Evolutionary conservation across 2,888 invertebrate genomes (phyloP), one percentile per base, ranked within the genome.

Genomic region (Mimachlamys varia): DNA sequence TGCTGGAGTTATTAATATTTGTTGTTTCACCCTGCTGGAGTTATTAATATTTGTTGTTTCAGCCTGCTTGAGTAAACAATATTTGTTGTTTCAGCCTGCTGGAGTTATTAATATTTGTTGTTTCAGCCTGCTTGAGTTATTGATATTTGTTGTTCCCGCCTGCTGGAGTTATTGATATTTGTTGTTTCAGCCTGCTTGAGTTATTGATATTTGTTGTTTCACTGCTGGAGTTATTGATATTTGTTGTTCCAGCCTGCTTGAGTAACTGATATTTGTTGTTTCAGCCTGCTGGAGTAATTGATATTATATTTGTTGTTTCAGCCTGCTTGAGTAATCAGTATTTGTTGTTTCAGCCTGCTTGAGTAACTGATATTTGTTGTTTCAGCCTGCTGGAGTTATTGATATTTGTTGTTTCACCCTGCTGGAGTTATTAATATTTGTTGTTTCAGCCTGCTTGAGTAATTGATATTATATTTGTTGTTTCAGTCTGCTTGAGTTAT

Each of bases 71-170:
- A 27, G 13, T 76, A 27, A 12, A 33, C 50, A 17, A 49, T 90
- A 27, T 89, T 53, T 17, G 62, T 15, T 89, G 22, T 93, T 92
- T 15, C 93, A 95, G 95, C 93, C 62, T 19, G 58, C 19, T n/a
- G 4, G 3, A 27, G 13, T 76, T 12, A 12, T 27, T 87, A 17
- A 49, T 90, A 27, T 89, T 53, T 17, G 62, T 15, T 89, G 22
- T 93, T 92, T 15, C 93, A 95, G 95, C 93, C 62, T 19, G 58
- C 19, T n/a, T 4, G 3, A 27, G 13, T 76, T 12, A 12, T 27
- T 87, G 33, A 49, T 90, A 27, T 89, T 53, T 17, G 62, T 15
- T 89, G 22, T 93, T 92, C 15, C 93, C 95, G 95, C 93, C 62
- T 19, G 58, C 19, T n/a, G 4, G 3, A 27, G 13, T 76, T 12